Base-by-base conservation (phyloP, 2,797 vertebrate species). In the Bovichtus diacanthus region DNA sequence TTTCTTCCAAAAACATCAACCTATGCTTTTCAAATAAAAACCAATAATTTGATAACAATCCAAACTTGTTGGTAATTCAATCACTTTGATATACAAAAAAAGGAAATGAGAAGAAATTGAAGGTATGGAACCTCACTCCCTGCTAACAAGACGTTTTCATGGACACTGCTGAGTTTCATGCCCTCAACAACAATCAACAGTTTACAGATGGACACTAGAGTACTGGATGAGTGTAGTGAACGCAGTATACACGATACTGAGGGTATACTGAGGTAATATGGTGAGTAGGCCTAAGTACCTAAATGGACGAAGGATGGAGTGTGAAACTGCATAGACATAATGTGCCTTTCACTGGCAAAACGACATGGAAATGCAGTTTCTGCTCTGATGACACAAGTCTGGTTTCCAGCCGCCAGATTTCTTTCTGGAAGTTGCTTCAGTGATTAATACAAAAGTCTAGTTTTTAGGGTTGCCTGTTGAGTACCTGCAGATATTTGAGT, bases 1-100 rank as follows among this genome's bases (percentile, higher is more conserved):
- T 92, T 90, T 91, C 81, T 92, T 93, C 77, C 82, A 92, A 92
- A 93, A 93, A 91, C 86, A 93, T 91, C 88, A 90, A 90, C 84
- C 81, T 91, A 86, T 90, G 84, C 85, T 83, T 89, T 83, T 87
- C n/a, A 89, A 93, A 90, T 82, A 88, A 88, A 91, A 91, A 90
- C 51, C 62, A 88, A 74, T 82, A 84, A 82, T 90, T 87, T 80
- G 61, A 89, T 85, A 93, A 93, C 90, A 93, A 89, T 90, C 73
- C 81, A 91, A 91, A 91, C 84, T 81, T 89, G 84, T 85, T 81
- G 71, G 86, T 84, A 90, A 73, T 77, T 87, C 70, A 87, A 82
- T 87, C 63, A 58, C 83, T 91, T 89, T 87, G 77, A 90, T 86
- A 74, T 90, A 92, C 82, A 91, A 90, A 90, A 85, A 81, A 87